Conservation (phyloP, 1,140 invertebrate genomes). For the Chlorops oryzae region DNA sequence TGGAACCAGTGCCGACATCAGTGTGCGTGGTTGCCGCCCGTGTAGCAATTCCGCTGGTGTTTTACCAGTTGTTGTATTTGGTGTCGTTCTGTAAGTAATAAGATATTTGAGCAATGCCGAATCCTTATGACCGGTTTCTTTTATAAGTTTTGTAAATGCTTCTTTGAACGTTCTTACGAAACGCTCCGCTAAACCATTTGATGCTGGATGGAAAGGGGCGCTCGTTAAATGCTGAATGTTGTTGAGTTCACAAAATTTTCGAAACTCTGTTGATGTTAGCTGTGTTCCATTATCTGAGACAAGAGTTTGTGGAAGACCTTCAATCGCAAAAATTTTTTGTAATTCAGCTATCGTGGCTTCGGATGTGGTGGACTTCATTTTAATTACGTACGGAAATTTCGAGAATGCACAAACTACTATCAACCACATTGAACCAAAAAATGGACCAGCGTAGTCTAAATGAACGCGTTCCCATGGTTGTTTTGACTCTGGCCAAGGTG, state of each 20-base stretch:
- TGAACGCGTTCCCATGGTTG: too few species aligned
- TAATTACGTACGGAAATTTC: conserved; percentile 15
- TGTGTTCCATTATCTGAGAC: conserved; percentile 28
- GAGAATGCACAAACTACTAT: conserved; percentile 17
- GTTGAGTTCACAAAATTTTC: conserved; percentile 8
- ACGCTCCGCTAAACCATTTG: conserved; percentile 35
- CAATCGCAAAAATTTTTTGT: conserved; percentile 20
- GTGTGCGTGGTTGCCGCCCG: too few species aligned
- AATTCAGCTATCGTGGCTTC: conserved; percentile 12
- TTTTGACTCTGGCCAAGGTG: too few species aligned
- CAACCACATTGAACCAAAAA: too few species aligned
- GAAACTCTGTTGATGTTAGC: conserved; percentile 15
- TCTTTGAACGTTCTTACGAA: conserved; percentile 15
- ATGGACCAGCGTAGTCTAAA: too few species aligned
- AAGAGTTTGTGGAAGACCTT: conserved; percentile 25
- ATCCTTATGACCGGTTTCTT: too few species aligned
- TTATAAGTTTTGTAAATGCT: too few species aligned
- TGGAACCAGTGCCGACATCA: too few species aligned
- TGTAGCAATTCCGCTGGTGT: too few species aligned
- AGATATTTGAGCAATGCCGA: too few species aligned
- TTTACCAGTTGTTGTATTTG: too few species aligned
- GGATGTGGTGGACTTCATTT: conserved; percentile 15
- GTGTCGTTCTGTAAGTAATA: too few species aligned
- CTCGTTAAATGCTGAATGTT: conserved; percentile 23
- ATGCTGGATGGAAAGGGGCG: conserved; percentile 25